Conservation (phyloP, 2,797 vertebrate genomes). For the Limosa lapponica region DNA sequence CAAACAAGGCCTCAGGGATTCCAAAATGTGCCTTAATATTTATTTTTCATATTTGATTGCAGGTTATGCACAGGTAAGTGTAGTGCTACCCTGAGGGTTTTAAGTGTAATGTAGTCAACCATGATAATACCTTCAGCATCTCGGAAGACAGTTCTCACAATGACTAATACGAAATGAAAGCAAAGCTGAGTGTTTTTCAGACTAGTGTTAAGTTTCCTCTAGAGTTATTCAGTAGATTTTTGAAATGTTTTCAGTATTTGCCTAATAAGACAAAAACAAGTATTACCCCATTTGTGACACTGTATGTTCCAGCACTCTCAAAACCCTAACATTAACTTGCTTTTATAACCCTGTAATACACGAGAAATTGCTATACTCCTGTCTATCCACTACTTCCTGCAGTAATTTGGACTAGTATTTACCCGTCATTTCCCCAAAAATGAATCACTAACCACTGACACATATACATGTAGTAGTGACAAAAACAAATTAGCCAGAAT, state of each 20-base stretch:
- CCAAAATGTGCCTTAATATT: constrained; percentile 66
- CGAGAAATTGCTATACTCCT: not conserved
- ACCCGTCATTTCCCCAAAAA: constrained; percentile 15
- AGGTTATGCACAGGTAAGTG: constrained; percentile 67
- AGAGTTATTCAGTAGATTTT: not conserved
- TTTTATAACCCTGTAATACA: not conserved
- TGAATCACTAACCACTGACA: not conserved
- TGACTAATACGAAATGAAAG: constrained; percentile 60
- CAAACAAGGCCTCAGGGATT: constrained; percentile 59
- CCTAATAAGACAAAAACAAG: not conserved
- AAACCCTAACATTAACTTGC: not conserved
- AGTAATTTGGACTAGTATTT: constrained; percentile 1
- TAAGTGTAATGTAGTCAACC: constrained; percentile 69
- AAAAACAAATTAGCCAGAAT: not conserved
- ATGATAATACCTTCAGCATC: constrained; percentile 64
- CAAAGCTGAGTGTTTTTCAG: constrained; percentile 36
- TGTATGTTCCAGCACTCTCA: not conserved
- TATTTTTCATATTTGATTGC: constrained; percentile 73
- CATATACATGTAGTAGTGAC: not conserved
- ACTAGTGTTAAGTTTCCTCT: constrained; percentile 1
- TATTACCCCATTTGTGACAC: not conserved
- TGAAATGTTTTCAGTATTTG: not conserved
- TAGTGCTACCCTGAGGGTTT: constrained; percentile 67
- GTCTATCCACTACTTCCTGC: not conserved
- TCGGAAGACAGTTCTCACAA: constrained; percentile 31